Conservation (phyloP, 2,797 vertebrate genomes). For the Urosaurus nigricauda region DNA sequence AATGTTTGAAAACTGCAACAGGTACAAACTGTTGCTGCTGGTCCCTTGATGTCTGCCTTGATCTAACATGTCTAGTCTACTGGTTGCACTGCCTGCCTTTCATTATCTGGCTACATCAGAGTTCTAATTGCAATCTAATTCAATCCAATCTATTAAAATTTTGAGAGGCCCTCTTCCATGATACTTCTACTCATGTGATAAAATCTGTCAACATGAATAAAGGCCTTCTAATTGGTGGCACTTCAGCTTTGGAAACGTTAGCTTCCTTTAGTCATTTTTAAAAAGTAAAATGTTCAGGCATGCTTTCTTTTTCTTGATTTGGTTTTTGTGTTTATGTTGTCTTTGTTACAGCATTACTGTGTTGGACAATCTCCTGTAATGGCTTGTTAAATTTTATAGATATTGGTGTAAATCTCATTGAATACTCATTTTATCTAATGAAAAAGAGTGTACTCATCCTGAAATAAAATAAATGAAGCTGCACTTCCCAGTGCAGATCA, state of each 20-base stretch:
- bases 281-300: background rate
- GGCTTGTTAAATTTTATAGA: background rate
- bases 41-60: background rate
- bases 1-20: background rate
- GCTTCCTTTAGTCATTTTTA: background rate
- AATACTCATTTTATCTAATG: background rate
- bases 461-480: background rate
- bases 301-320: background rate
- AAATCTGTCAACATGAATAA: background rate
- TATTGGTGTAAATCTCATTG: constrained; percentile 5
- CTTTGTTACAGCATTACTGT: background rate
- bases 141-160: background rate
- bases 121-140: background rate
- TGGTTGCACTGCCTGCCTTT: background rate
- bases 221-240: background rate
- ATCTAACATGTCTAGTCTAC: background rate
- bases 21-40: background rate
- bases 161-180: background rate
- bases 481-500: background rate
- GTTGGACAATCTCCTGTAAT: background rate
- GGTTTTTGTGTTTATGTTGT: too few relatives aligned
- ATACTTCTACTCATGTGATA: background rate
- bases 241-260: background rate
- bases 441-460: background rate
- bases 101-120: background rate